A percentile compares a stretch with the other conserved stretches of the same genome.
phyloP scores from a whole-genome alignment of 2,113 vertebrate genomes.

The Chionis minor region DNA sequence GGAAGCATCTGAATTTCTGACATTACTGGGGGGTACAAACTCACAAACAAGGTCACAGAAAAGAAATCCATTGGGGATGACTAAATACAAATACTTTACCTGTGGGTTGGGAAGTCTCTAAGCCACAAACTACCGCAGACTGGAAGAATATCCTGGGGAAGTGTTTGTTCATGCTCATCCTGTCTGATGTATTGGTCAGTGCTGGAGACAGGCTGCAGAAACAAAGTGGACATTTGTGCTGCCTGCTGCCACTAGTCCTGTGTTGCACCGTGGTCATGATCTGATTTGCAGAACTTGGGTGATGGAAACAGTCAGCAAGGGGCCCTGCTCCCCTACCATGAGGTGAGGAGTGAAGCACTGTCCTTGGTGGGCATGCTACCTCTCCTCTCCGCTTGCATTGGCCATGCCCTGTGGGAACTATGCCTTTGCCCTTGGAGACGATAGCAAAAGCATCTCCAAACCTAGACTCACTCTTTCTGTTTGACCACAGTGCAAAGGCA shows the following conservation, averaged over 20 bases:
- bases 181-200: background rate
- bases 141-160: background rate
- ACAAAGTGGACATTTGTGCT: no score
- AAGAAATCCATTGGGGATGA: background rate
- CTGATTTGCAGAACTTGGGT: background rate
- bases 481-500: background rate
- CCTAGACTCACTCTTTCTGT: background rate
- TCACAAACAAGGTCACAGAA: slow-evolving; percentile 15
- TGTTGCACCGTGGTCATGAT: background rate
- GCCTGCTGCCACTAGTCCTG: background rate
- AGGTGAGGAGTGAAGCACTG: background rate
- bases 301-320: background rate
- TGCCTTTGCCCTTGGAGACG: slow-evolving; percentile 78
- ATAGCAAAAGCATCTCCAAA: slow-evolving; percentile 81
- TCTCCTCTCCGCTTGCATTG: background rate
- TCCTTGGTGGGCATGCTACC: background rate
- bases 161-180: fast-evolving
- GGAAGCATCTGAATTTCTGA: background rate
- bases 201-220: background rate
- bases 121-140: background rate
- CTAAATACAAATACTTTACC: background rate
- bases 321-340: background rate
- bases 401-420: slow-evolving; percentile 34
- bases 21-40: background rate
- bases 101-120: background rate